These are phyloP conservation scores for Elaphurus davidianus DNA, from an alignment of 2,113 vertebrate genomes.

Conservation along the genomic window DNA sequence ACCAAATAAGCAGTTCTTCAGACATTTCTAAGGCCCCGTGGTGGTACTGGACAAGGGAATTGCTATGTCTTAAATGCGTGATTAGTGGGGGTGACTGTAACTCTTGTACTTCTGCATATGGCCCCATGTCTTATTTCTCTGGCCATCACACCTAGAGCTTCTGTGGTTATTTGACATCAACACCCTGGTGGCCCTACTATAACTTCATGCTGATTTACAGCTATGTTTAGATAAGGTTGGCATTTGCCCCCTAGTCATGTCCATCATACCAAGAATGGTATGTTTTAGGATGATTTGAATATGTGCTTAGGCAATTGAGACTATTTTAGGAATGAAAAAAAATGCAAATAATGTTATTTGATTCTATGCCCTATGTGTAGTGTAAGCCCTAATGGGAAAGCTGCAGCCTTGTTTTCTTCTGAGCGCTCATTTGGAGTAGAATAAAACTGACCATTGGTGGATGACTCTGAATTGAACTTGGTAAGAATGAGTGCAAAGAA, in stretches of 20 bases:
- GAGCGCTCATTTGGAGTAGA: neutral
- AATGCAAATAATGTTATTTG: neutral
- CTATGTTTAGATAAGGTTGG: neutral
- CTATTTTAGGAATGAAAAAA: neutral
- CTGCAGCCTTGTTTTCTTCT: neutral
- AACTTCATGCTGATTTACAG: neutral
- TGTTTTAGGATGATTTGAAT: neutral
- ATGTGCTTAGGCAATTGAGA: neutral
- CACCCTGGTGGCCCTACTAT: neutral
- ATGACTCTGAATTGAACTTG: neutral
- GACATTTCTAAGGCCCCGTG: neutral
- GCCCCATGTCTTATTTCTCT: neutral
- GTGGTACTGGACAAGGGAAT: neutral
- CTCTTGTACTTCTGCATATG: neutral
- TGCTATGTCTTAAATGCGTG: neutral
- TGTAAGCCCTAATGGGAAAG: neutral
- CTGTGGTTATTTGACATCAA: neutral
- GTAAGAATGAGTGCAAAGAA: neutral
- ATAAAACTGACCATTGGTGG: neutral
- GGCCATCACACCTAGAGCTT: neutral
- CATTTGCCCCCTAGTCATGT: neutral
- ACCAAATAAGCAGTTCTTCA: neutral
- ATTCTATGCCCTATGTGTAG: neutral
- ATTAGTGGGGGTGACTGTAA: neutral
- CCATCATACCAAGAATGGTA: neutral